Percentiles rank a stretch among this genome's conserved stretches.
These are phyloP conservation scores for Dryas iulia DNA, from an alignment of 1,140 invertebrate genomes.

Conservation along the genomic window DNA sequence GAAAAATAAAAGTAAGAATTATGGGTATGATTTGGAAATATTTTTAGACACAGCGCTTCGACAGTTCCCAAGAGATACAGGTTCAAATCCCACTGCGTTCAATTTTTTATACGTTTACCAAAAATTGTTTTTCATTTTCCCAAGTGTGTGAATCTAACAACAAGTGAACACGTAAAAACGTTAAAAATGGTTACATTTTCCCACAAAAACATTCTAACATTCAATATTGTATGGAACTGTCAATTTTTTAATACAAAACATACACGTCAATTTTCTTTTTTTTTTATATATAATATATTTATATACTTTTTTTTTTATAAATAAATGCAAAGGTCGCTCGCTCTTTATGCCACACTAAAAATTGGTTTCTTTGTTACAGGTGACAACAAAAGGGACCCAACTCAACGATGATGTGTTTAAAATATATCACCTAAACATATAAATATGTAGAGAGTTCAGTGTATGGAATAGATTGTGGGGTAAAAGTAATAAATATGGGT, in stretches of 20 bases:
- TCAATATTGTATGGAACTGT: constrained; percentile 20
- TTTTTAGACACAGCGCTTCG: no score
- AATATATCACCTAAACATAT: constrained; percentile 24
- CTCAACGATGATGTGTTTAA: constrained; percentile 35
- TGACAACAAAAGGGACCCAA: constrained; percentile 42
- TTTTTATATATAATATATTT: neutral
- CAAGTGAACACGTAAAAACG: neutral
- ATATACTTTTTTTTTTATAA: neutral
- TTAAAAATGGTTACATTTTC: neutral
- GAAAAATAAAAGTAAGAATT: no score
- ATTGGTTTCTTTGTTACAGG: constrained; percentile 55
- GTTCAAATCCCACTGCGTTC: no score
- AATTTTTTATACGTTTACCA: no score
- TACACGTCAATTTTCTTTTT: constrained; percentile 16
- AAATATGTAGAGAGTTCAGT: constrained; percentile 35
- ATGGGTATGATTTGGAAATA: no score
- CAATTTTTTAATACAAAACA: constrained; percentile 3
- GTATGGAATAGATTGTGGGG: constrained; percentile 26
- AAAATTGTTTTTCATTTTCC: no score
- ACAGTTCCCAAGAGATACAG: no score
- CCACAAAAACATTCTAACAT: neutral
- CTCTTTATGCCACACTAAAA: constrained; percentile 31
- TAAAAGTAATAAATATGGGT: constrained; percentile 43
- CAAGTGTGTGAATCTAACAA: no score
- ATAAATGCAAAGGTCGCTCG: constrained; percentile 30